Evolutionary conservation across 2,113 vertebrate genomes (phyloP).

Genomic region (Chitala chitala): DNA sequence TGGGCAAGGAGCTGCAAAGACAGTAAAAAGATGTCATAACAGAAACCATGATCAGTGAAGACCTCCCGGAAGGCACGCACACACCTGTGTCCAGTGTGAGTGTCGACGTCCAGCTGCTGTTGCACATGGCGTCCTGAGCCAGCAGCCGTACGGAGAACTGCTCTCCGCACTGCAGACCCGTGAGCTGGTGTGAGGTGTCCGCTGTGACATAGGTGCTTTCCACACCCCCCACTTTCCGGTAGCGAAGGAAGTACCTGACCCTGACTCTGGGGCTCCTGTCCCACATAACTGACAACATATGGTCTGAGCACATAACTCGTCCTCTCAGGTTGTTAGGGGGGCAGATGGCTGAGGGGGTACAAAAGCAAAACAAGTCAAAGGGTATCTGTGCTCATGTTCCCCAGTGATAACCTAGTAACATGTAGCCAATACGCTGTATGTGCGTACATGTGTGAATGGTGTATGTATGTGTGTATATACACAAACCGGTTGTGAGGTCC

Average conservation of each 20-base stretch:
- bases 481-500: conserved; percentile 52
- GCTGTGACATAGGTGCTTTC: conserved; percentile 32
- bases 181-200: conserved; percentile 36
- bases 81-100: conserved; percentile 52
- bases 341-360: conserved; percentile 51
- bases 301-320: conserved; percentile 46
- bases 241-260: conserved; percentile 45
- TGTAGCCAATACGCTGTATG: too few relatives aligned
- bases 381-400: not conserved
- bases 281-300: conserved; percentile 57
- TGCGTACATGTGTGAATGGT: too few relatives aligned
- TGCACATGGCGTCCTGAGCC: conserved; percentile 48
- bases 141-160: conserved; percentile 34
- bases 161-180: conserved; percentile 47
- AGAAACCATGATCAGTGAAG: not conserved
- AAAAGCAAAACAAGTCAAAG: not conserved
- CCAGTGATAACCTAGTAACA: not conserved
- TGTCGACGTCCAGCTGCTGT: conserved; percentile 43
- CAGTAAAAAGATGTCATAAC: not conserved
- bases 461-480: too few relatives aligned
- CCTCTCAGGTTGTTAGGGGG: conserved; percentile 46
- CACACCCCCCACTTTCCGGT: conserved; percentile 20
- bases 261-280: conserved; percentile 36
- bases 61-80: not conserved
- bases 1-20: conserved; percentile 58